Evolutionary conservation across 1,140 invertebrate species (phyloP), one percentile per base, ranked within the genome.

Genomic region (Bombus polaris): DNA sequence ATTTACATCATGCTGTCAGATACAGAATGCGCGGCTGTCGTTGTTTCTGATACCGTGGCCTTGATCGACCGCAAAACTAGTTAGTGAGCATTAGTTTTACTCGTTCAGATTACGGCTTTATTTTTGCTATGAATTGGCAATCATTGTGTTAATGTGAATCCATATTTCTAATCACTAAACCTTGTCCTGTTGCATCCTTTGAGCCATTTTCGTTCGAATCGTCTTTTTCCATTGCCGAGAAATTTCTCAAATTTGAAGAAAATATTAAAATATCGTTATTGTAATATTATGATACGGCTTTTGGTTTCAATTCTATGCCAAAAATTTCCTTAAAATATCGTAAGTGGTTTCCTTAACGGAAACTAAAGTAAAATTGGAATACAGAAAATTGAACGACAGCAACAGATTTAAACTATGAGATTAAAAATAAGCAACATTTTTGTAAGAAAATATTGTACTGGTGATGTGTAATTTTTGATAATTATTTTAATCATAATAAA

Each of bases 11-110:
- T 39, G 22, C 18, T 22, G 25, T 53, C 68, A 59, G 83, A 39
- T 73, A 79, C 68, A 62, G 32, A 83, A 44, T 39, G 37, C 25
- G 2, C 44, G 28, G n/a, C 47, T 28, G 44, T 83, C 47, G 65
- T 53, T 76, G 72, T 85, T 87, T 81, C 47, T 65, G 42, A 81
- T 85, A 81, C 25, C 44, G 4, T 42, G 66, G 35, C 74, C 68
- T 82, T 88, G 73, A 75, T 79, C 65, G 37, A 74, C 5, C 12
- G 10, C 37, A 37, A 15, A 83, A 72, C 62, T 25, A 13, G 37
- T 15, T 68, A 42, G 47, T 42, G 28, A 53, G 32, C 68, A 66
- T 68, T n/a, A 44, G 3, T 62, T 44, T 37, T 22, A 53, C 53
- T 65, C 53, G 57, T 28, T 73, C 9, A 35, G n/a, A 66, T 78